phyloP scores from a whole-genome alignment of 1,140 invertebrate species.

The Musca vetustissima region DNA sequence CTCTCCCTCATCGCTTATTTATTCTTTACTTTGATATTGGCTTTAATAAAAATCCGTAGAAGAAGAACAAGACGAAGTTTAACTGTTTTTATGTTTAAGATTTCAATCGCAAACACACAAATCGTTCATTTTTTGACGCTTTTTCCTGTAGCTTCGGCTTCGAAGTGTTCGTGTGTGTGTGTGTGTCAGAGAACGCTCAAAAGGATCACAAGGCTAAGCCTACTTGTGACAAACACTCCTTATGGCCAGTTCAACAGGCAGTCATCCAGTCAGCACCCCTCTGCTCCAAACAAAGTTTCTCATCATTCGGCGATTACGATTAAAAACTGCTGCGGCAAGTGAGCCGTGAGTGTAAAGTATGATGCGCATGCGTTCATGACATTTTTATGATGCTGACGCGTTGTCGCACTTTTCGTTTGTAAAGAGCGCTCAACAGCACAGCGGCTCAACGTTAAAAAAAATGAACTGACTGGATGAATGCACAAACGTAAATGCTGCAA shows the following conservation, averaged over 20 bases:
- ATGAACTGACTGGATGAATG: too few species aligned
- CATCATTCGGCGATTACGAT: too few species aligned
- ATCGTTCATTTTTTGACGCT: constrained; percentile 14
- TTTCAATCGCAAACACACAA: constrained; percentile 20
- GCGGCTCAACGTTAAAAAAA: too few species aligned
- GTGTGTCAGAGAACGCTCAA: neutral
- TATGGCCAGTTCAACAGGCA: too few species aligned
- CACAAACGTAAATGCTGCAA: too few species aligned
- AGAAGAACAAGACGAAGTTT: neutral
- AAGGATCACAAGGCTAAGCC: too few species aligned
- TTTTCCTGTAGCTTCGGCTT: neutral
- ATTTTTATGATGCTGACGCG: constrained; percentile 24
- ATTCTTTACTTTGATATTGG: neutral
- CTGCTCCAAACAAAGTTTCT: too few species aligned
- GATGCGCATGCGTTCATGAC: constrained; percentile 23
- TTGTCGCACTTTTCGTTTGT: constrained; percentile 20
- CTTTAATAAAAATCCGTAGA: neutral
- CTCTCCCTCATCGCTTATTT: neutral
- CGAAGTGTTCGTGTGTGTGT: neutral
- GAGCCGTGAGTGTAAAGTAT: constrained; percentile 11
- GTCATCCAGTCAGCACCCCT: too few species aligned
- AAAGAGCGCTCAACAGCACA: neutral
- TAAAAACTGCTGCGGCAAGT: neutral
- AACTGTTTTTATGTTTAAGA: constrained; percentile 20
- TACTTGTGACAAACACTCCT: neutral